Conservation (phyloP, 2,113 vertebrate genomes). For the Chinchilla lanigera region DNA sequence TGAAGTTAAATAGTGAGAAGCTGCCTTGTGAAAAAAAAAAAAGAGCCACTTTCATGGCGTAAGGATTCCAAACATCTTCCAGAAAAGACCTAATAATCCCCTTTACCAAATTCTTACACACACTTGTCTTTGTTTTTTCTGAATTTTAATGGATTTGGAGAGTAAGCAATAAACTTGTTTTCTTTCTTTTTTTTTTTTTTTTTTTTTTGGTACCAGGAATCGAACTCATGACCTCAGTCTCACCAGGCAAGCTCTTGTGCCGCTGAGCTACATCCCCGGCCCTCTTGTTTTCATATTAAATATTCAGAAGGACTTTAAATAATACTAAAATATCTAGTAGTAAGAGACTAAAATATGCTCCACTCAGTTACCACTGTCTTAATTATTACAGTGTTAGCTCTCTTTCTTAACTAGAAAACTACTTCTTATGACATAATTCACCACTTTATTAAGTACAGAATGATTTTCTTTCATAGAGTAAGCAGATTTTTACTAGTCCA, state of each 20-base stretch:
- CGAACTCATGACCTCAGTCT: too few species aligned
- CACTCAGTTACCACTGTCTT: constrained; percentile 5
- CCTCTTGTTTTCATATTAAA: constrained; percentile 68
- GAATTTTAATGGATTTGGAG: constrained; percentile 73
- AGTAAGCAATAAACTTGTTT: constrained; percentile 67
- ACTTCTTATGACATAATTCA: constrained; percentile 44
- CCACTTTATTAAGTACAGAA: constrained; percentile 38
- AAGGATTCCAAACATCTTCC: constrained; percentile 67
- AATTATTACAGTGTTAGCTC: constrained; percentile 39
- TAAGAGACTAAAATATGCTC: background rate
- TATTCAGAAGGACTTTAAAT: constrained; percentile 58
- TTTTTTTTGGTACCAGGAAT: too few species aligned
- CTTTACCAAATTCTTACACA: constrained; percentile 61
- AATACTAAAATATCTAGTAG: constrained; percentile 46
- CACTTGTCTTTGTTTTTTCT: constrained; percentile 68
- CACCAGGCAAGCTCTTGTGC: too few species aligned
- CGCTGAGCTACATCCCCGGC: too few species aligned
- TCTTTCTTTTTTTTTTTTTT: too few species aligned
- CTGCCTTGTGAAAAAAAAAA: constrained; percentile 71
- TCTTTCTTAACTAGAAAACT: constrained; percentile 51
- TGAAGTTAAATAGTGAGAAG: constrained; percentile 69
- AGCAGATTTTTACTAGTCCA: constrained; percentile 8
- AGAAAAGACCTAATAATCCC: constrained; percentile 67
- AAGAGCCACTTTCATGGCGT: constrained; percentile 64
- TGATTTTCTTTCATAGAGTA: constrained; percentile 25